These are phyloP conservation scores for Synergus itoensis DNA, from an alignment of 2,888 invertebrate species.

Conservation along the genomic window DNA sequence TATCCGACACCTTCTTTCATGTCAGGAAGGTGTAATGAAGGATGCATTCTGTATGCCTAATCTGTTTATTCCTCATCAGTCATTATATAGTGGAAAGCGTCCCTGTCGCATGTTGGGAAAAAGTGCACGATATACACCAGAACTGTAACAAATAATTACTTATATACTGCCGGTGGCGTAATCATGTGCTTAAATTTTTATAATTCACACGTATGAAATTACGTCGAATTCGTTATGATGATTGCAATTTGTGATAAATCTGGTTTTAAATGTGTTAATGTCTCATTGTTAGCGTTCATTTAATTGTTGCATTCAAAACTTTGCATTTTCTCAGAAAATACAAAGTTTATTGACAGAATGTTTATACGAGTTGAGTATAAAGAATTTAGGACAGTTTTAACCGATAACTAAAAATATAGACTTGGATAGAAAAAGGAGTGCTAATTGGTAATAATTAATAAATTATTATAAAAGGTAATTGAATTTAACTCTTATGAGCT, in stretches of 20 bases:
- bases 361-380: no score
- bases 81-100: background rate
- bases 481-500: background rate
- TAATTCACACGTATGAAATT: conserved; percentile 1
- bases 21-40: background rate
- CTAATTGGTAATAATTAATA: background rate
- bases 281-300: background rate
- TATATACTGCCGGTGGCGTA: background rate
- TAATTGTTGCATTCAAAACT: background rate
- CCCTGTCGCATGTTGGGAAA: background rate
- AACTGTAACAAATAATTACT: background rate
- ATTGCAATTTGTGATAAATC: background rate
- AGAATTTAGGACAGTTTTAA: no score
- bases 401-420: no score
- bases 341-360: no score
- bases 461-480: background rate
- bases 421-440: background rate
- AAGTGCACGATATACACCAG: background rate
- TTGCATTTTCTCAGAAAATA: no score
- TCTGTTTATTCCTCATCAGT: background rate
- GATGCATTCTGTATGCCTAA: background rate
- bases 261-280: background rate
- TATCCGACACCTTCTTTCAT: background rate
- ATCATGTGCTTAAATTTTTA: background rate
- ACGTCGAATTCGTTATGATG: background rate